Percentiles rank a stretch among this genome's conserved stretches.
Evolutionary conservation across 2,797 vertebrate species (phyloP).

Genomic region (Loris lydekkerianus): DNA sequence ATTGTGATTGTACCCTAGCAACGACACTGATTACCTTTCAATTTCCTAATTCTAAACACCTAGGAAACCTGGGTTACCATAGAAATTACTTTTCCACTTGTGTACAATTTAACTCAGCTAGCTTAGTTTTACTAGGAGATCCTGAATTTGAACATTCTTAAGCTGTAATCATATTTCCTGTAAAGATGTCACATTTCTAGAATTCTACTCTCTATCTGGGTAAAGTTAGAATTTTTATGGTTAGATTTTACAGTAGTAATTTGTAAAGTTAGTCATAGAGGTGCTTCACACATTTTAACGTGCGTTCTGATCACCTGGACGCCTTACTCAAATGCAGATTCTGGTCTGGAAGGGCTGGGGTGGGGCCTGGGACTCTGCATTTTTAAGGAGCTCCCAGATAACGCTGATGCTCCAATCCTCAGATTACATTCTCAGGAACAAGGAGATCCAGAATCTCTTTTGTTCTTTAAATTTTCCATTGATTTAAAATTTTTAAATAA

Average conservation of each 20-base stretch:
- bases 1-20: slow-evolving; percentile 23
- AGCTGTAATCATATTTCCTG: slow-evolving; percentile 24
- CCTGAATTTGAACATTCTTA: slow-evolving; percentile 52
- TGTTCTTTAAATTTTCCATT: neutral
- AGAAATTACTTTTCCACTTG: slow-evolving; percentile 71
- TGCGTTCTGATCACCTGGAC: neutral
- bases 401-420: neutral
- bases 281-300: neutral
- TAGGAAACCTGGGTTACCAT: slow-evolving; percentile 70
- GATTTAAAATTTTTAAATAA: neutral
- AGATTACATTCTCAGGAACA: neutral
- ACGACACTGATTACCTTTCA: slow-evolving; percentile 60
- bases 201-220: neutral
- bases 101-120: slow-evolving; percentile 55
- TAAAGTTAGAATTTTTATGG: slow-evolving; percentile 3
- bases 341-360: neutral
- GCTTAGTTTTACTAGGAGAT: slow-evolving; percentile 59
- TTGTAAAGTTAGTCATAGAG: neutral
- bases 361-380: neutral
- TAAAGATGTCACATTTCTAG: slow-evolving; percentile 28
- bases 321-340: neutral
- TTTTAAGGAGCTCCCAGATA: neutral
- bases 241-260: neutral
- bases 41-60: slow-evolving; percentile 76
- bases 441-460: neutral